A percentile compares a stretch with the other conserved stretches of the same genome.
Evolutionary conservation across 2,888 invertebrate genomes (phyloP).

Genomic region (Coleophora flavipennella): DNA sequence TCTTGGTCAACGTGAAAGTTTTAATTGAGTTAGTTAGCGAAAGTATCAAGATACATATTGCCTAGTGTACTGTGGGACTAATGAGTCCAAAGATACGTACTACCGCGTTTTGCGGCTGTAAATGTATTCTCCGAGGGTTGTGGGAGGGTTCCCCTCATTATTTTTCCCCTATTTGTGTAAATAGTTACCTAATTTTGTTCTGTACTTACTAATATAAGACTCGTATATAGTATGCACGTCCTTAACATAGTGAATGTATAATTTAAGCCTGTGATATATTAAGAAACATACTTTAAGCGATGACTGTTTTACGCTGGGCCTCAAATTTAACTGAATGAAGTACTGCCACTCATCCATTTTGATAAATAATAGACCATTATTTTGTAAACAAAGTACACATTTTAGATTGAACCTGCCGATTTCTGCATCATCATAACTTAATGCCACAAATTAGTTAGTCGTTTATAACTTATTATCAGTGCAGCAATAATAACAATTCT

Average conservation of each 20-base stretch:
- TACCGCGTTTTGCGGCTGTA: constrained; percentile 44
- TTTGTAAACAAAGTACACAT: too few relatives aligned
- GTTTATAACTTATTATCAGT: too few relatives aligned
- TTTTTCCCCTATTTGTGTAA: constrained; percentile 71
- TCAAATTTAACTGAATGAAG: constrained; percentile 19
- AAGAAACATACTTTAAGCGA: constrained; percentile 55
- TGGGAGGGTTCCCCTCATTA: constrained; percentile 70
- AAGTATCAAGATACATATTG: constrained; percentile 42
- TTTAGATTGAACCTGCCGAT: too few relatives aligned
- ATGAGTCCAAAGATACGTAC: constrained; percentile 48
- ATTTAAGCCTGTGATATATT: constrained; percentile 71
- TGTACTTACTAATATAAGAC: constrained; percentile 51
- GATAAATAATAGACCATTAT: neutral
- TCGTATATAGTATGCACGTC: constrained; percentile 69
- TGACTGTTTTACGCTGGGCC: constrained; percentile 35
- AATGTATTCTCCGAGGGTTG: constrained; percentile 70
- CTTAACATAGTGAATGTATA: constrained; percentile 52
- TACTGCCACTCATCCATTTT: neutral
- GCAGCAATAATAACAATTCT: constrained; percentile 9
- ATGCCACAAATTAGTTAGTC: too few relatives aligned
- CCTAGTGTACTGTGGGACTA: constrained; percentile 30
- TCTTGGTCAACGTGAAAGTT: constrained; percentile 1
- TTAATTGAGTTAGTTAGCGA: constrained; percentile 17
- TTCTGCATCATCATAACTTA: too few relatives aligned
- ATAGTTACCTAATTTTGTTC: constrained; percentile 67